Evolutionary conservation across 2,888 invertebrate species (phyloP).

Genomic region (Cepaea hortensis): DNA sequence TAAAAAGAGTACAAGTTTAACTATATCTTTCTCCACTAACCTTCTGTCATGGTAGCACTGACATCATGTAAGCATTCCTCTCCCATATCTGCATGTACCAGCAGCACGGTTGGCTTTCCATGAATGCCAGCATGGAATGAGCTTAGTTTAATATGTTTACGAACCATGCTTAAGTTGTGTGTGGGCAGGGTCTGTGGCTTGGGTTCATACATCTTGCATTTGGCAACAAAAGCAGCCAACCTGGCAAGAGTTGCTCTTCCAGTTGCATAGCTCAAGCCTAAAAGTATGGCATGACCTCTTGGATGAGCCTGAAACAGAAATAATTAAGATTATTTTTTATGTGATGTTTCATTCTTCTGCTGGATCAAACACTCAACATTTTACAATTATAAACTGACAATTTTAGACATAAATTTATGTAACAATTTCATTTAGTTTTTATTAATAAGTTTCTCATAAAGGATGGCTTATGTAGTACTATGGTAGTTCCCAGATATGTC

Average conservation of each 20-base stretch:
- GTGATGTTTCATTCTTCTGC: neutral
- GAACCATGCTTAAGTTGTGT: conserved; percentile 62
- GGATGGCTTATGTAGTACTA: too few species aligned
- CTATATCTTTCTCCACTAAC: conserved; percentile 54
- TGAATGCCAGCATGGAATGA: conserved; percentile 71
- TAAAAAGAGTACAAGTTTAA: neutral
- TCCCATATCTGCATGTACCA: conserved; percentile 71
- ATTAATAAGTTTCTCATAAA: too few species aligned
- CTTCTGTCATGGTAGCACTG: conserved; percentile 71
- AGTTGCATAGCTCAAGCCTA: conserved; percentile 70
- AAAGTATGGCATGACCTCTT: conserved; percentile 72
- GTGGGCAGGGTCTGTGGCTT: conserved; percentile 61
- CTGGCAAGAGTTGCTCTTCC: conserved; percentile 73
- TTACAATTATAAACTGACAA: neutral
- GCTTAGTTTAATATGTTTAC: conserved; percentile 67
- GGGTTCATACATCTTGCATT: conserved; percentile 73
- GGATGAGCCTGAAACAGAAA: conserved; percentile 63
- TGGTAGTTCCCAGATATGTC: too few species aligned
- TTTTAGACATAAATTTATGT: neutral
- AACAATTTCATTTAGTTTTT: neutral
- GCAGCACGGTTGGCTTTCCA: conserved; percentile 68
- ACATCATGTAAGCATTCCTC: conserved; percentile 69
- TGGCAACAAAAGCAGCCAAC: conserved; percentile 72
- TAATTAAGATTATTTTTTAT: neutral
- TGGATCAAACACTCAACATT: neutral